A percentile compares a stretch with the other conserved stretches of the same genome.
Evolutionary conservation across 2,113 vertebrate species (phyloP).

Genomic region (Gila orcuttii): DNA sequence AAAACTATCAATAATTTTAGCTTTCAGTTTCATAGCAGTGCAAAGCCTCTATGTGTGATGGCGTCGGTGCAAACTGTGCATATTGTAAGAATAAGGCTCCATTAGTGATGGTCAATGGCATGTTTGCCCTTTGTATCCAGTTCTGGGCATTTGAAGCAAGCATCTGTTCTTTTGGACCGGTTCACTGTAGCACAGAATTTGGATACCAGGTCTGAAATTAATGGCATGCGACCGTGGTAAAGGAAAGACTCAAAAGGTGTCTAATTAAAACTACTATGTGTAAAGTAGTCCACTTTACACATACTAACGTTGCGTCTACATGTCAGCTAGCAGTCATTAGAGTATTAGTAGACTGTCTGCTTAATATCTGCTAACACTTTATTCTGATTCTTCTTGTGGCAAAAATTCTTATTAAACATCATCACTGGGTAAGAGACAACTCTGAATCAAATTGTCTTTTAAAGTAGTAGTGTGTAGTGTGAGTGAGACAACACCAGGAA

Average conservation of each 20-base stretch:
- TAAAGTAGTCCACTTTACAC: too few relatives aligned
- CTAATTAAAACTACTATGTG: too few relatives aligned
- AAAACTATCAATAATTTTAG: constrained; percentile 30
- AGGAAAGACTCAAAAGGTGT: background rate
- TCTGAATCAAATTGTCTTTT: too few relatives aligned
- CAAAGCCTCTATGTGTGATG: background rate
- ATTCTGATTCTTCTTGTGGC: too few relatives aligned
- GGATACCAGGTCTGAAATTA: background rate
- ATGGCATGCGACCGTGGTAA: background rate
- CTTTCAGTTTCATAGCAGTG: background rate
- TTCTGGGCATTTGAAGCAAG: background rate
- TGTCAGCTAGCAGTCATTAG: too few relatives aligned
- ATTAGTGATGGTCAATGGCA: constrained; percentile 12
- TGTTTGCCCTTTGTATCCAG: constrained; percentile 2
- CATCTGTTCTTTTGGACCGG: background rate
- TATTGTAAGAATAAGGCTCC: background rate
- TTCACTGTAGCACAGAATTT: background rate
- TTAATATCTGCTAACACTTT: too few relatives aligned
- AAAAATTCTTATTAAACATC: too few relatives aligned
- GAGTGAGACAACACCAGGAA: too few relatives aligned
- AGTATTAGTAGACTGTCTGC: too few relatives aligned
- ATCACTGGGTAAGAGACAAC: too few relatives aligned
- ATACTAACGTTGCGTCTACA: too few relatives aligned
- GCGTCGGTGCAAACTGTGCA: background rate
- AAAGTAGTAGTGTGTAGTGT: too few relatives aligned